A percentile compares a stretch with the other conserved stretches of the same genome.
These are phyloP conservation scores for Scelioninae gen. 1 DNA, from an alignment of 2,888 invertebrate genomes.

Conservation along the genomic window DNA sequence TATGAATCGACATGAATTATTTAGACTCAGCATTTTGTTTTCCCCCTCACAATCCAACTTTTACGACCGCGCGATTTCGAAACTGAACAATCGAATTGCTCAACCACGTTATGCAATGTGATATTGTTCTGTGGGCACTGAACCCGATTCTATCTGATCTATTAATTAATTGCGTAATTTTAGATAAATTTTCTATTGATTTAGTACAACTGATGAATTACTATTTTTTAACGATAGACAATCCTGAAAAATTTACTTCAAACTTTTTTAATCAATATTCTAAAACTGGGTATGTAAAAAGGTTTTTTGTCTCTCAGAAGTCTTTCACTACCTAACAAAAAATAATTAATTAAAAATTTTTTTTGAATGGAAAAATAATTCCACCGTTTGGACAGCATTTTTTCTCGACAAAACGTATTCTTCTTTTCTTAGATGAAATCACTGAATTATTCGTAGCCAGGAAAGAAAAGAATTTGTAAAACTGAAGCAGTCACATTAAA, in stretches of 20 bases:
- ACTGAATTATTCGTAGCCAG: constrained; percentile 32
- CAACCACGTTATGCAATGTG: constrained; percentile 25
- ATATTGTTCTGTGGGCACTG: constrained; percentile 26
- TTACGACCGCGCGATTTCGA: constrained; percentile 6
- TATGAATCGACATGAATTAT: constrained; percentile 53
- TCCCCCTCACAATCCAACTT: constrained; percentile 15
- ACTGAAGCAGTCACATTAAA: constrained; percentile 56
- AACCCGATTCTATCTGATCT: constrained; percentile 7
- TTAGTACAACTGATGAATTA: background rate
- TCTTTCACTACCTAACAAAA: background rate
- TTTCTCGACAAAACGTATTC: background rate
- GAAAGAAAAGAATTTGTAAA: constrained; percentile 47
- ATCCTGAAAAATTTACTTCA: too few relatives aligned
- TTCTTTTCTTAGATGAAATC: constrained; percentile 30
- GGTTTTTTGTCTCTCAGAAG: too few relatives aligned
- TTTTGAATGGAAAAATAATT: background rate
- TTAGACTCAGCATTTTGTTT: constrained; percentile 20
- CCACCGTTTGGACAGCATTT: background rate
- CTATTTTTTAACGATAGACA: constrained; percentile 19
- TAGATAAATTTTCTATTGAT: too few relatives aligned
- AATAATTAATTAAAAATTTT: too few relatives aligned
- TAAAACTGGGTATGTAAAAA: too few relatives aligned
- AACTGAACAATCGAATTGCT: constrained; percentile 13
- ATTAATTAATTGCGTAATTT: constrained; percentile 40
- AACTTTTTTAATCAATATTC: too few relatives aligned